phyloP scores from a whole-genome alignment of 1,140 invertebrate genomes.

The Aphelenchoides avenae region DNA sequence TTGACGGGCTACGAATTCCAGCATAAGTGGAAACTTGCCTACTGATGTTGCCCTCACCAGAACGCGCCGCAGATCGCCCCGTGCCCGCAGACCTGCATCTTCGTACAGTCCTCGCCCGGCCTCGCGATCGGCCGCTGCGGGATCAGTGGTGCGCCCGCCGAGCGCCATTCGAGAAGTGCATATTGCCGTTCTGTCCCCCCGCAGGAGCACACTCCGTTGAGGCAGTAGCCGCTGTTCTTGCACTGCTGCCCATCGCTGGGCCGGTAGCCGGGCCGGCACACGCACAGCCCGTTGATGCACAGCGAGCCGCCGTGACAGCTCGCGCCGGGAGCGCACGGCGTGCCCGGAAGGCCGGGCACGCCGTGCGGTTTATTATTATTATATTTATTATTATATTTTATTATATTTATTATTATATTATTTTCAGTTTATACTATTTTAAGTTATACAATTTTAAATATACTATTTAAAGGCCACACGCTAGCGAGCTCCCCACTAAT shows the following conservation, averaged over 20 bases:
- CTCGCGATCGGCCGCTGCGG: conserved; percentile 20
- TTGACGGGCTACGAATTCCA: too few species aligned
- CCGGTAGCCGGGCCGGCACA: conserved; percentile 46
- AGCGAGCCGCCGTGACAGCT: conserved; percentile 19
- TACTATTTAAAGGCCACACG: too few species aligned
- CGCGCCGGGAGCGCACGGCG: conserved; percentile 14
- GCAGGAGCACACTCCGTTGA: conserved; percentile 37
- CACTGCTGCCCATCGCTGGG: conserved; percentile 47
- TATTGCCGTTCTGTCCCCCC: too few species aligned
- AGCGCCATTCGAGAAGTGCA: conserved; percentile 19
- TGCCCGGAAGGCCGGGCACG: conserved; percentile 24
- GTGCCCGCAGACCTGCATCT: conserved; percentile 37
- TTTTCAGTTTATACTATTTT: too few species aligned
- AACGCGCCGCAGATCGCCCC: conserved; percentile 50
- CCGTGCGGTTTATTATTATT: too few species aligned
- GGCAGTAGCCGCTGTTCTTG: conserved; percentile 36
- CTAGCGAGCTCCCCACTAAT: too few species aligned
- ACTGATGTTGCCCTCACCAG: too few species aligned
- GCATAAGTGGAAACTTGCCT: too few species aligned
- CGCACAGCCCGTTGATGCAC: conserved; percentile 36
- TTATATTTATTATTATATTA: too few species aligned
- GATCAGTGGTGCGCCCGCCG: conserved; percentile 14
- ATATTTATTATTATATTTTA: too few species aligned
- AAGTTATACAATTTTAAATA: too few species aligned
- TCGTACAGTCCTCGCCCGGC: conserved; percentile 52